These are phyloP conservation scores for Erythrolamprus reginae DNA, from an alignment of 2,113 vertebrate genomes.

Conservation along the genomic window DNA sequence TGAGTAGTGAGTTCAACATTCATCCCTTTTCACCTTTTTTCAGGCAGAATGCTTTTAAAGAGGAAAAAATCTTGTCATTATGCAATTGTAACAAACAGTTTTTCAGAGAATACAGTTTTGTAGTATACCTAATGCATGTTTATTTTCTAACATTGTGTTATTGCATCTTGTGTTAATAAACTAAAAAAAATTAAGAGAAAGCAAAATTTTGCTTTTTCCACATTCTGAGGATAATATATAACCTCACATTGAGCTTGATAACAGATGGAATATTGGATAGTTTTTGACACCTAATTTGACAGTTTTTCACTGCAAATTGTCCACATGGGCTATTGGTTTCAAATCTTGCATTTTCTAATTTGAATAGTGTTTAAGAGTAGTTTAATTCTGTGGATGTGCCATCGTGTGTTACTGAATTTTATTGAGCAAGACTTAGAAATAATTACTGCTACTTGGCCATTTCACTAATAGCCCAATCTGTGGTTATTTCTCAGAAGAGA, in stretches of 20 bases:
- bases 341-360: not conserved
- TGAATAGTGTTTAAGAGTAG: not conserved
- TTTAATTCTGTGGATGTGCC: not conserved
- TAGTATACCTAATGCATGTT: conserved; percentile 72
- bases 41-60: conserved; percentile 60
- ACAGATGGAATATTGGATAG: conserved; percentile 33
- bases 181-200: conserved; percentile 59
- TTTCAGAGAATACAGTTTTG: conserved; percentile 58
- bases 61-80: conserved; percentile 53
- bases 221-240: conserved; percentile 40
- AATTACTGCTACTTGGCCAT: not conserved
- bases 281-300: conserved; percentile 38
- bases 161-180: conserved; percentile 73
- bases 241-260: conserved; percentile 38
- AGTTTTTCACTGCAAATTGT: conserved; percentile 24
- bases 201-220: conserved; percentile 51
- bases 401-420: not conserved
- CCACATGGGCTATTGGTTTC: not conserved
- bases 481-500: not conserved
- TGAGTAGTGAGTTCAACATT: conserved; percentile 70
- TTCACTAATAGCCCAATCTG: not conserved
- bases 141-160: conserved; percentile 70
- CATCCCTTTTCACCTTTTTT: conserved; percentile 57
- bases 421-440: not conserved
- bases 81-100: conserved; percentile 58